Evolutionary conservation across 2,888 invertebrate genomes (phyloP).

Genomic region (Cheilosia pagana): DNA sequence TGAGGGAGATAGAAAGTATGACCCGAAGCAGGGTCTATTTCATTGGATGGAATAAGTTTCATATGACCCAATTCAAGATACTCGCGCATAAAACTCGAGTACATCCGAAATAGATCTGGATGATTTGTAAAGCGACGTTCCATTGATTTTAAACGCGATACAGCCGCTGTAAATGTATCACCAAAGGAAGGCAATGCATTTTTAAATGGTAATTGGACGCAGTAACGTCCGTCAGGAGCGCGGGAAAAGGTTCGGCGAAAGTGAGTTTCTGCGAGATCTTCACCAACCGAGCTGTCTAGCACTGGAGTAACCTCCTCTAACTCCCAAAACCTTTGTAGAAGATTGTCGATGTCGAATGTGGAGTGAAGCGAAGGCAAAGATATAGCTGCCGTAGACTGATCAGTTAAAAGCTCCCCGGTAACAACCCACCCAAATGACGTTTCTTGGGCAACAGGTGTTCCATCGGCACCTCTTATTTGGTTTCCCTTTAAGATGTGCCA

Average conservation of each 20-base stretch:
- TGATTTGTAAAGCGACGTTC: conserved; percentile 23
- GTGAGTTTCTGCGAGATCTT: conserved; percentile 28
- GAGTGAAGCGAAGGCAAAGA: too few relatives aligned
- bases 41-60: conserved; percentile 7
- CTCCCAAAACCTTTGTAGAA: neutral
- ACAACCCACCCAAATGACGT: too few relatives aligned
- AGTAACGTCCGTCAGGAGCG: conserved; percentile 28
- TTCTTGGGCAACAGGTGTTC: too few relatives aligned
- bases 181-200: conserved; percentile 10
- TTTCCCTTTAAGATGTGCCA: too few relatives aligned
- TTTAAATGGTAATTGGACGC: conserved; percentile 45
- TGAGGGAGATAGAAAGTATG: too few relatives aligned
- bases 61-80: conserved; percentile 25
- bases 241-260: conserved; percentile 28
- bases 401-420: too few relatives aligned
- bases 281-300: neutral
- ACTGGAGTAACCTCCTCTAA: conserved; percentile 7
- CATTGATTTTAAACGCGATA: conserved; percentile 3
- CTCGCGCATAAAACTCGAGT: conserved; percentile 29
- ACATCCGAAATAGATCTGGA: conserved; percentile 2
- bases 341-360: too few relatives aligned
- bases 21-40: too few relatives aligned
- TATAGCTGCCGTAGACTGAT: too few relatives aligned
- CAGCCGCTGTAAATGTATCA: conserved; percentile 21
- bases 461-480: too few relatives aligned